Evolutionary conservation across 1,140 invertebrate species (phyloP).

Genomic region (Zaprionus inermis): DNA sequence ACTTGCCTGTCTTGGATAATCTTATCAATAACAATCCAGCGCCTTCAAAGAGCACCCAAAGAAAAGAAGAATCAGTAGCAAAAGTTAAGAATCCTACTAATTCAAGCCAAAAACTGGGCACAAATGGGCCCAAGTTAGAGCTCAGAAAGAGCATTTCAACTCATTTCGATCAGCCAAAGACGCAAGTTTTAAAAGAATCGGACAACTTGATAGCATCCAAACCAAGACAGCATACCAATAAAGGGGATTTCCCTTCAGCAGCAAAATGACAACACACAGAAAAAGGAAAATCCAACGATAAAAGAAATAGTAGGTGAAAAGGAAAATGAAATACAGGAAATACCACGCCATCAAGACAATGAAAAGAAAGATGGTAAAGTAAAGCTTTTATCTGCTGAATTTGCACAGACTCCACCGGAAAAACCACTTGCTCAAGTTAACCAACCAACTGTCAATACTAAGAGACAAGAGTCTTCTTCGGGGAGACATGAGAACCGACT

Average conservation of each 20-base stretch:
- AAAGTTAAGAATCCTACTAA: neutral
- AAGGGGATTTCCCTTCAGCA: neutral
- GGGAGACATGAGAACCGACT: neutral
- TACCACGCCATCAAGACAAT: neutral
- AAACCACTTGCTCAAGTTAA: slow-evolving; percentile 14
- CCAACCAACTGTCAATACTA: neutral
- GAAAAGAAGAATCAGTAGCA: neutral
- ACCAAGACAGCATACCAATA: neutral
- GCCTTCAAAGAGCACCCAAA: neutral
- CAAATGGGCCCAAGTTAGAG: neutral
- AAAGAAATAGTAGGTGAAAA: neutral
- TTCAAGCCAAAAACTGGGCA: neutral
- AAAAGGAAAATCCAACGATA: neutral
- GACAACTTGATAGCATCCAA: neutral
- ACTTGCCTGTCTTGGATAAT: neutral
- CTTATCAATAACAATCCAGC: neutral
- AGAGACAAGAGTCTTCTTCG: neutral
- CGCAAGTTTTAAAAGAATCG: neutral
- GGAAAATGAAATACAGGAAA: neutral
- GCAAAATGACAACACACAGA: neutral
- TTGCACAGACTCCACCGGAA: neutral
- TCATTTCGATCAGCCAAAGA: neutral
- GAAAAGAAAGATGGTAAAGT: neutral
- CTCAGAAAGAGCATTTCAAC: neutral
- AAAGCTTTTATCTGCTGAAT: too few species aligned